Evolutionary conservation across 2,113 vertebrate genomes (phyloP).

Genomic region (Eudorcas thomsonii): DNA sequence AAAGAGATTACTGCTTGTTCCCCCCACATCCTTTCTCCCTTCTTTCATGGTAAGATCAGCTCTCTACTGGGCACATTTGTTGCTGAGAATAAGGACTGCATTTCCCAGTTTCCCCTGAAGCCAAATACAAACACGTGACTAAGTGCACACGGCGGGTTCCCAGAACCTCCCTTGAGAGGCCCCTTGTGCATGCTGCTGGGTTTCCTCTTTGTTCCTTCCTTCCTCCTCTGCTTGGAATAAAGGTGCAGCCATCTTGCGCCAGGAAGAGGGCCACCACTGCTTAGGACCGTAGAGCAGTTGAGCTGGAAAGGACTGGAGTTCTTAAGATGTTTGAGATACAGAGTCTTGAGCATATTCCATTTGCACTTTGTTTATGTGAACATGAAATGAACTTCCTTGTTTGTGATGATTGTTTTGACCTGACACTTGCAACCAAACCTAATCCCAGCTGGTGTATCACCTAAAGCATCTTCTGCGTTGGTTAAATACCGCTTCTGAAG

Average conservation of each 20-base stretch:
- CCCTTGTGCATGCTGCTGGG: not conserved
- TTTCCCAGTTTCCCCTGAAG: not conserved
- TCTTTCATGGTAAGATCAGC: not conserved
- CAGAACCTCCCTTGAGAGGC: not conserved
- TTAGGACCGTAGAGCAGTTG: not conserved
- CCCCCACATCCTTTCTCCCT: not conserved
- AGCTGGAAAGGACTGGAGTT: not conserved
- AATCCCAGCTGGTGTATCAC: not conserved
- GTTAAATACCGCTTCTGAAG: not conserved
- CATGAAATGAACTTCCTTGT: not conserved
- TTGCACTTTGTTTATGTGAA: not conserved
- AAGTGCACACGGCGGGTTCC: rapidly evolving
- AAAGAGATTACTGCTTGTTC: not conserved
- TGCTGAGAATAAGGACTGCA: not conserved
- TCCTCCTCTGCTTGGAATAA: not conserved
- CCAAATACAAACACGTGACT: not conserved
- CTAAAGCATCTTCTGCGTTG: not conserved
- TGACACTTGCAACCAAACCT: not conserved
- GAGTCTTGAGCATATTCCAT: not conserved
- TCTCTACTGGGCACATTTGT: not conserved
- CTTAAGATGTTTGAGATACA: not conserved
- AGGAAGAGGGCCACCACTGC: not conserved
- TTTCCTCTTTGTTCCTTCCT: not conserved
- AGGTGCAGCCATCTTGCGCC: not conserved
- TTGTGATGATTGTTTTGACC: not conserved